Evolutionary conservation across 2,797 vertebrate genomes (phyloP).

Genomic region (Karalla daura): DNA sequence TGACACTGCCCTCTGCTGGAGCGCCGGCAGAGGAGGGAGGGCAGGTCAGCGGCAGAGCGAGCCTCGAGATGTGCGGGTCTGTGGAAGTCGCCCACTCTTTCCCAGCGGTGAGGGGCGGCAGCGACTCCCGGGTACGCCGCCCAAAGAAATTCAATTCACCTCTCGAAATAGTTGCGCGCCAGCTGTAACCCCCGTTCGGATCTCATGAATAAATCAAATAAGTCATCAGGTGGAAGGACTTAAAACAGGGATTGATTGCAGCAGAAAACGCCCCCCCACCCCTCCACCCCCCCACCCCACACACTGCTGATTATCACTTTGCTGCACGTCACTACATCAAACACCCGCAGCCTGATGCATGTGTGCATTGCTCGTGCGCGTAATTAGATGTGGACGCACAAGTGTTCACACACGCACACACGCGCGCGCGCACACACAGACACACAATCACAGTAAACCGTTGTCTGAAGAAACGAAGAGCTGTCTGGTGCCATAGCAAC

Average conservation of each 20-base stretch:
- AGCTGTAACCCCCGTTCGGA: conserved; percentile 26
- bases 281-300: too few relatives aligned
- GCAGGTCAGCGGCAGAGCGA: conserved; percentile 29
- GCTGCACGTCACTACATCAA: conserved; percentile 43
- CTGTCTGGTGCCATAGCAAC: conserved; percentile 97
- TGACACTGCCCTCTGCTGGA: conserved; percentile 81
- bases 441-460: conserved; percentile 84
- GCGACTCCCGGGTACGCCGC: not conserved
- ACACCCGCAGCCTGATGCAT: conserved; percentile 28
- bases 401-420: conserved; percentile 43
- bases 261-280: too few relatives aligned
- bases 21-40: conserved; percentile 24
- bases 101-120: not conserved
- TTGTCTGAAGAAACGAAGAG: conserved; percentile 90
- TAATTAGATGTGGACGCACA: conserved; percentile 43
- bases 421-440: conserved; percentile 44
- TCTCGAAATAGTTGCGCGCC: conserved; percentile 7
- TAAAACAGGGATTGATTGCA: conserved; percentile 38
- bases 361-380: conserved; percentile 29
- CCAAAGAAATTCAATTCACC: conserved; percentile 14
- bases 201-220: conserved; percentile 42
- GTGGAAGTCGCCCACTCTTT: conserved; percentile 23
- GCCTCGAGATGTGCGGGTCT: conserved; percentile 4
- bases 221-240: conserved; percentile 37
- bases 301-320: conserved; percentile 55